Base-by-base conservation (phyloP, 2,113 vertebrate species). In the Xenopus laevis region DNA sequence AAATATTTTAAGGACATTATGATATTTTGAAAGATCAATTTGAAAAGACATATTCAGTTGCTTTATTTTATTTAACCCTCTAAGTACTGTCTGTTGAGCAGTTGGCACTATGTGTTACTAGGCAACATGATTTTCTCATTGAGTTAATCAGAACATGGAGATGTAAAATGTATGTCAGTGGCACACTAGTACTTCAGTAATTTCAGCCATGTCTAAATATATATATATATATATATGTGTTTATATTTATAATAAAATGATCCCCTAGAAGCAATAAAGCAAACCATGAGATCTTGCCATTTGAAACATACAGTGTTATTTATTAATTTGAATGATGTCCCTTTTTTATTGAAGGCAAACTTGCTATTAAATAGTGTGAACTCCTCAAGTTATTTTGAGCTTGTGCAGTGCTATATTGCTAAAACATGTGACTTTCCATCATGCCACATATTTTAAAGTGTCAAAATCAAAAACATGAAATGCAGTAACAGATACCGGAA, bases 1-100 rank as follows among this genome's bases (percentile, higher is more conserved):
- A 91, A 93, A 93, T 92, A 89, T 27, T 27, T 27, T 27, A 27
- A 79, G 81, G 86, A 87, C 82, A 84, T 83, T 82, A 89, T 89
- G 86, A 87, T 86, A 91, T 89, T 82, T 83, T 77, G 80, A 88
- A 87, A 78, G 81, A 77, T 66, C 21, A 21, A 11, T 44, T 47
- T 7, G 33, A 62, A 27, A 2, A 27, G 23, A 27, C 23, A 27
- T 27, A 27, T 27, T 27, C 23, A 27, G 23, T 27, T 27, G 23
- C 4, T 1, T 27, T 27, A 27, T 27, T 2, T 27, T 27, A 27
- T 27, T 27, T 27, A 27, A 27, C 23, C 23, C 23, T 27, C 23
- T n/a, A n/a, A n/a, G n/a, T n/a, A n/a, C n/a, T n/a, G n/a, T n/a
- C n/a, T 27, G 23, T 27, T 27, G 23, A 27, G 23, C 23, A 27